Evolutionary conservation across 2,113 vertebrate genomes (phyloP).

Genomic region (Corvus hawaiiensis): DNA sequence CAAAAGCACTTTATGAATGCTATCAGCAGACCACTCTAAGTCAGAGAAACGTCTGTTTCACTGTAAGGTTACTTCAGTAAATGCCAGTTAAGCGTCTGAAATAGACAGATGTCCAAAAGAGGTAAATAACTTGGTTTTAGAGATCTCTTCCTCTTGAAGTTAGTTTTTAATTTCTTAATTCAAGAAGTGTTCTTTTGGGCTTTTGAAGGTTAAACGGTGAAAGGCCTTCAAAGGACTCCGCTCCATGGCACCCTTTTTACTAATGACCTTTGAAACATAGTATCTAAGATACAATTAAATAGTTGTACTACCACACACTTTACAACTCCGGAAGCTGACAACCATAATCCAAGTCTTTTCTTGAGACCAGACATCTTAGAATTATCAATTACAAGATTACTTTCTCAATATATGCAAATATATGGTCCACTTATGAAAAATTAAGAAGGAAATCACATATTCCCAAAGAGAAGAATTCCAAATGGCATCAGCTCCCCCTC

Average conservation of each 20-base stretch:
- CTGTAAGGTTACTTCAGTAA: not conserved
- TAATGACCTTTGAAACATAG: not conserved
- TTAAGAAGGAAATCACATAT: not conserved
- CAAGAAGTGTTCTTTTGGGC: not conserved
- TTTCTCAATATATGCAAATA: not conserved
- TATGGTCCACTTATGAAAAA: not conserved
- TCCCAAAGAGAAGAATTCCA: not conserved
- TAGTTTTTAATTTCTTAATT: not conserved
- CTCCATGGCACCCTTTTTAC: not conserved
- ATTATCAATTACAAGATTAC: not conserved
- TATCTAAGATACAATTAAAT: not conserved
- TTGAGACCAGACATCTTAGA: not conserved
- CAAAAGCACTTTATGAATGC: not conserved
- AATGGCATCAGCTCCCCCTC: not conserved
- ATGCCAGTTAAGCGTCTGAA: not conserved
- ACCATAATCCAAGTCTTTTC: not conserved
- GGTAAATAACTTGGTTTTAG: not conserved
- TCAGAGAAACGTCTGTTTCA: not conserved
- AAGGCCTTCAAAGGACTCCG: not conserved
- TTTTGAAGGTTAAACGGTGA: not conserved
- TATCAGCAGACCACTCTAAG: not conserved
- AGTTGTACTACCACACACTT: not conserved
- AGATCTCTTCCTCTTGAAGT: not conserved
- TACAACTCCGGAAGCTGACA: not conserved
- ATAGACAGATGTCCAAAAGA: not conserved